Evolutionary conservation across 1,140 invertebrate species (phyloP).

Genomic region (Idris sp.): DNA sequence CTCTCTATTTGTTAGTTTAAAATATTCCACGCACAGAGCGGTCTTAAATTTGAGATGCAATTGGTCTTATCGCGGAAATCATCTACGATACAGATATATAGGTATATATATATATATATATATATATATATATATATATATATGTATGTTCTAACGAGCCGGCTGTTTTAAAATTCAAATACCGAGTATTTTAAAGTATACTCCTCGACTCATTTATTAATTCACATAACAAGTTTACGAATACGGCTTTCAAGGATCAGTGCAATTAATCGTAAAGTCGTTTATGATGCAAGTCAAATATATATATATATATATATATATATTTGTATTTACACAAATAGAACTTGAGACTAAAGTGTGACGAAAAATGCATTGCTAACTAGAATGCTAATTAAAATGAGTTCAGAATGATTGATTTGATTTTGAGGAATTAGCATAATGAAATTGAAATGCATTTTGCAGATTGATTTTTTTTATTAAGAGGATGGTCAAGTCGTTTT

Average conservation of each 20-base stretch:
- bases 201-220: slow-evolving; percentile 19
- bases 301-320: slow-evolving; percentile 4
- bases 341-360: not conserved
- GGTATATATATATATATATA: too few species aligned
- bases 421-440: too few species aligned
- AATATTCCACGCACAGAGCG: slow-evolving; percentile 16
- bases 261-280: slow-evolving; percentile 6
- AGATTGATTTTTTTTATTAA: too few species aligned
- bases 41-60: slow-evolving; percentile 22
- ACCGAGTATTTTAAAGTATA: too few species aligned
- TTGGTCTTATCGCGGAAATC: slow-evolving; percentile 20
- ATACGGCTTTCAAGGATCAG: not conserved
- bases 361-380: slow-evolving; percentile 23
- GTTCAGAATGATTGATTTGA: too few species aligned
- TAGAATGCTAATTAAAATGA: too few species aligned
- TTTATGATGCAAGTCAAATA: not conserved
- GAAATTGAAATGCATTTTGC: too few species aligned
- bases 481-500: too few species aligned
- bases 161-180: slow-evolving; percentile 21
- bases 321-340: not conserved
- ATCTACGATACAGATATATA: slow-evolving; percentile 17
- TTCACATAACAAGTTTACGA: slow-evolving; percentile 9
- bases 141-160: slow-evolving; percentile 2
- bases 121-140: too few species aligned
- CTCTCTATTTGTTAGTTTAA: slow-evolving; percentile 30